Evolutionary conservation across 2,888 invertebrate genomes (phyloP), one percentile per base, ranked within the genome.

Genomic region (Drosophila trichaetosa): DNA sequence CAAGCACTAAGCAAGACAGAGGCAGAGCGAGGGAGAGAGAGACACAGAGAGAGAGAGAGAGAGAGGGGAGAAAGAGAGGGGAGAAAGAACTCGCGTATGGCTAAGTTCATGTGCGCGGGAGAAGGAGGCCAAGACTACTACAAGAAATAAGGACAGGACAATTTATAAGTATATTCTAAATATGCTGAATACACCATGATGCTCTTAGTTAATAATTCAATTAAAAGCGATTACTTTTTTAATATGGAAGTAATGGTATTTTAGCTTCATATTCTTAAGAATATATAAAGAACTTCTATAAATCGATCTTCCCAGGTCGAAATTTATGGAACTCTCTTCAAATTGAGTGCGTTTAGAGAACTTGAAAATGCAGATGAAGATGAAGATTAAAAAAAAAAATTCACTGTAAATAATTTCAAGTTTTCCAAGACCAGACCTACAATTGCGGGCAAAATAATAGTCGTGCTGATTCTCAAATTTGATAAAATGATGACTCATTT

Each of bases 101-200:
- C 2, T 16, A 21, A 46, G 46, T 46, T 46, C 1, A 21, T 21
- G 46, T 46, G 46, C 21, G 7, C 46, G 46, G 46, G 21, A 7
- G 21, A 33, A 48, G 34, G 56, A 61, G 52, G 69, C 56, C 73
- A 80, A 80, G 59, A 78, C 40, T 64, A 78, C 40, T 64, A 67
- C 38, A 53, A 31, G 49, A 69, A 63, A 66, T 42, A 75, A 62
- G 51, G 51, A 62, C 62, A 69, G 60, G 56, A 49, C 60, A 73
- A 77, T 58, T 40, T 49, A 63, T n/a, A 46, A 46, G 31, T 29
- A 40, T 48, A 40, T 65, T 10, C 24, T 10, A 38, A n/a, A 34
- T 51, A 57, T 62, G 42, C 46, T 36, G 57, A 42, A 58, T 16
- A 24, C 10, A 16, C 10, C 8, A 40, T 5, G 24, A 64, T 75